These are phyloP conservation scores for Capitulum mitella DNA, from an alignment of 2,888 invertebrate genomes.

Conservation along the genomic window DNA sequence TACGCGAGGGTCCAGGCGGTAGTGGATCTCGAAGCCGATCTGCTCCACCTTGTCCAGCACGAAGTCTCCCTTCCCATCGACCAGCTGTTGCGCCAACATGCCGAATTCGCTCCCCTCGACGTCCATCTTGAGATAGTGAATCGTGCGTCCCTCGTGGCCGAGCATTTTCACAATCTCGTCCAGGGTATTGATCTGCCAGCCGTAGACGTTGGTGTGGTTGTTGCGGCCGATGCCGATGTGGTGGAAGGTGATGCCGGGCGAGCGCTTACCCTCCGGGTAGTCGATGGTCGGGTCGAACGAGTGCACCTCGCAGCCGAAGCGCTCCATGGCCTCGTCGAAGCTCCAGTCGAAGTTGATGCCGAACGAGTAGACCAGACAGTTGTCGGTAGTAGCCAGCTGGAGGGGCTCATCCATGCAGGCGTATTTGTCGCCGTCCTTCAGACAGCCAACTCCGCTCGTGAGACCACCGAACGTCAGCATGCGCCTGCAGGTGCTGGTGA, in stretches of 20 bases:
- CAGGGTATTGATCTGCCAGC: conserved; percentile 42
- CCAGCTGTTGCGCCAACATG: conserved; percentile 29
- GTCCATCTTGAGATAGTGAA: conserved; percentile 45
- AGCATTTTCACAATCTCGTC: conserved; percentile 40
- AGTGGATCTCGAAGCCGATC: conserved; percentile 9
- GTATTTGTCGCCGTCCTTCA: conserved; percentile 28
- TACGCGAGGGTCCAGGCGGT: background rate
- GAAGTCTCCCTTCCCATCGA: background rate
- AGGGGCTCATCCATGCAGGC: conserved; percentile 26
- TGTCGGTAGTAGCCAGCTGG: background rate
- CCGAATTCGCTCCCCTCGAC: conserved; percentile 44
- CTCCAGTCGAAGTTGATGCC: conserved; percentile 36
- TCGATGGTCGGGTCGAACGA: conserved; percentile 41
- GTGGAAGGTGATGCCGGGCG: conserved; percentile 39
- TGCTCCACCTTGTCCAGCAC: conserved; percentile 19
- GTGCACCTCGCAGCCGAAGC: conserved; percentile 40
- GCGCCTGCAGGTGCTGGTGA: background rate
- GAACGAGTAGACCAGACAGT: conserved; percentile 31
- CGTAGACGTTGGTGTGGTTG: conserved; percentile 2
- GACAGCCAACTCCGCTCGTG: background rate
- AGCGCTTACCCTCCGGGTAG: conserved; percentile 34
- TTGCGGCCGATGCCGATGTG: conserved; percentile 26
- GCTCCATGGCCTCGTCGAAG: conserved; percentile 35
- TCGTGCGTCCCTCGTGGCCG: conserved; percentile 40
- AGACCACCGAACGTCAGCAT: background rate